Base-by-base conservation (phyloP, 2,797 vertebrate species). In the Bufotes viridis region DNA sequence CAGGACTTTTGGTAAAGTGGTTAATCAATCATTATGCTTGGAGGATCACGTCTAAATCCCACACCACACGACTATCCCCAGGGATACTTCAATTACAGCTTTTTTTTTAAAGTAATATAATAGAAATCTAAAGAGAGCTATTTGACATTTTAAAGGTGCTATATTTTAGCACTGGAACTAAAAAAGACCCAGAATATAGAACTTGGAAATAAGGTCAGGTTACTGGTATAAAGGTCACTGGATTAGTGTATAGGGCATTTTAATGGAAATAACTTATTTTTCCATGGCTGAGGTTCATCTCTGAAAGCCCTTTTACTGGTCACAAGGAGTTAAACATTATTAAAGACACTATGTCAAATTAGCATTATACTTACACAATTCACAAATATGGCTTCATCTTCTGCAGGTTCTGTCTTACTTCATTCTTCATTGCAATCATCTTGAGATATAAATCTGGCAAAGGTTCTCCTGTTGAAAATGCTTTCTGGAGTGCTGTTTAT, bases 21-120 rank as follows among this genome's bases (percentile, higher is more conserved):
- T 72, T 80, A 89, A 89, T 89, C 74, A 89, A 85, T 89, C 87
- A 79, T 78, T 86, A 70, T 78, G 63, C 87, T 80, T 57, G 49
- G 78, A 78, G n/a, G 72, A 78, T 87, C 80, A 74, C 42, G 51
- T 69, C 72, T 79, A 89, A 78, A 83, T 84, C 80, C 88, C 84
- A 82, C 72, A 79, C 82, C 87, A 85, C 79, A 86, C 22, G 85
- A 82, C 61, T 82, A 69, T 67, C 83, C 80, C 69, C 10, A 75
- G 82, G 69, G 34, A 74, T 67, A 69, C 42, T 67, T 89, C 78
- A 89, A 76, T 85, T 67, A 67, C 58, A 76, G 58, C 65, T 81
- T 74, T 78, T 82, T 75, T 86, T 82, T 81, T 58, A 24, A 69
- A 70, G 65, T 13, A 34, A 82, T 70, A 58, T n/a, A 6, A 72